These are phyloP conservation scores for Aplidium turbinatum DNA, from an alignment of 23 tunicate species.

Conservation along the genomic window DNA sequence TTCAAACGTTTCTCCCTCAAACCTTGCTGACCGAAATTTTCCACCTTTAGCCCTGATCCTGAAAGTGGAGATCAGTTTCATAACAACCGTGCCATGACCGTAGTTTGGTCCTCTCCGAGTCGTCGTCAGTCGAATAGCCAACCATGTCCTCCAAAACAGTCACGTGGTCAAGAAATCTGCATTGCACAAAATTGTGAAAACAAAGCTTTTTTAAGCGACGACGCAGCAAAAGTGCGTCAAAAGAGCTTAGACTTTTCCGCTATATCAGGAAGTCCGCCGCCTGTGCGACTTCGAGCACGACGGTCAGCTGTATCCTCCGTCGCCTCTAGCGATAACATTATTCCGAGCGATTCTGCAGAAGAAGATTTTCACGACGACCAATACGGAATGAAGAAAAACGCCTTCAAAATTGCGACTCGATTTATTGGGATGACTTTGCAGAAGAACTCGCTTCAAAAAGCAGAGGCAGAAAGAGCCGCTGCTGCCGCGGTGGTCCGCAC, in stretches of 20 bases:
- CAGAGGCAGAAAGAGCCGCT: slow-evolving; percentile 67
- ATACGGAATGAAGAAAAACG: slow-evolving; percentile 68
- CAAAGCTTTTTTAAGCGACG: not conserved
- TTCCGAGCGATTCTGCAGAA: not conserved
- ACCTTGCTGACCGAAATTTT: not conserved
- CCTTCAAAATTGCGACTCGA: slow-evolving; percentile 65
- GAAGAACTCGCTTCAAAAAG: slow-evolving; percentile 59
- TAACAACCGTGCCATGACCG: not conserved
- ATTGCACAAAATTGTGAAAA: not conserved
- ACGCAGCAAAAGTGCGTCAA: not conserved
- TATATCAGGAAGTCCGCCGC: not conserved
- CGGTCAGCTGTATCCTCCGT: slow-evolving; percentile 75
- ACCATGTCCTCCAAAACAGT: not conserved
- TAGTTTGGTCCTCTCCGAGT: slow-evolving; percentile 24
- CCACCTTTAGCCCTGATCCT: slow-evolving; percentile 9
- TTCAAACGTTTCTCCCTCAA: no score
- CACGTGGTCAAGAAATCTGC: slow-evolving; percentile 19
- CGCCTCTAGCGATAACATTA: slow-evolving; percentile 29
- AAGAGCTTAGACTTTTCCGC: not conserved
- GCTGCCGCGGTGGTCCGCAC: slow-evolving; percentile 86
- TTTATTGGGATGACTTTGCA: slow-evolving; percentile 86
- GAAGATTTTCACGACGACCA: slow-evolving; percentile 19
- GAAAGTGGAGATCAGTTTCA: not conserved
- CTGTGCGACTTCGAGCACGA: slow-evolving; percentile 47
- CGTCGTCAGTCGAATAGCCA: slow-evolving; percentile 1